Percentiles rank a stretch among this genome's conserved stretches.
phyloP scores from a whole-genome alignment of 2,113 vertebrate species.

The Cebidichthys violaceus region DNA sequence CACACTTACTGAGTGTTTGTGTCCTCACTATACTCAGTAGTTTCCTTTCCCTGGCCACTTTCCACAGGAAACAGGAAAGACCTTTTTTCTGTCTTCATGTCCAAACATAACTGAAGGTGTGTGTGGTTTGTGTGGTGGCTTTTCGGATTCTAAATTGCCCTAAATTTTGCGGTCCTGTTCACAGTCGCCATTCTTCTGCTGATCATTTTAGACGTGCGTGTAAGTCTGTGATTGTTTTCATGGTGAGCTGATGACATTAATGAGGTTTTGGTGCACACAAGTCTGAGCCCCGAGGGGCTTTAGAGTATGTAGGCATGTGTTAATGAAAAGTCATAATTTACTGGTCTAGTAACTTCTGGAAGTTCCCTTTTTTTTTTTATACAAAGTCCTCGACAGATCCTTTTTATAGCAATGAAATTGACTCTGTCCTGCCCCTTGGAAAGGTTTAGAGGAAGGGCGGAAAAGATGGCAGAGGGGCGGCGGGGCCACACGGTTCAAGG shows the following conservation, averaged over 20 bases:
- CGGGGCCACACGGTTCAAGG: constrained; percentile 19
- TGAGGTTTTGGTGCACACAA: constrained; percentile 7
- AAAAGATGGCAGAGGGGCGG: not conserved
- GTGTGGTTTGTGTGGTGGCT: not conserved
- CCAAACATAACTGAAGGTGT: constrained; percentile 26
- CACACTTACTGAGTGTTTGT: constrained; percentile 48
- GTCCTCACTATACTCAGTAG: constrained; percentile 3
- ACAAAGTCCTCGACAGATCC: constrained; percentile 12
- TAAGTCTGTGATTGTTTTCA: constrained; percentile 30
- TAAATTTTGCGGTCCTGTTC: not conserved
- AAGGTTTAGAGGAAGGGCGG: constrained; percentile 31
- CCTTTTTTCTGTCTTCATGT: constrained; percentile 35
- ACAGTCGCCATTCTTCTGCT: not conserved
- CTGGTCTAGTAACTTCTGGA: not conserved
- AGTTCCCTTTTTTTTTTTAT: constrained; percentile 35
- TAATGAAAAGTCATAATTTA: constrained; percentile 36
- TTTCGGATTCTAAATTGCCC: not conserved
- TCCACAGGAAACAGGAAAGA: constrained; percentile 68
- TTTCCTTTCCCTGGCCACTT: constrained; percentile 52
- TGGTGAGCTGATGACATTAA: constrained; percentile 18
- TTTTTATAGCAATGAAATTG: constrained; percentile 45
- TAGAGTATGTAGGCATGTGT: constrained; percentile 18
- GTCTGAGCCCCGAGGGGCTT: constrained; percentile 8
- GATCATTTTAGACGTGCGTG: not conserved
- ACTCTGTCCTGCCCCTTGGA: constrained; percentile 27